These are phyloP conservation scores for Sebastolobus altivelis DNA, from an alignment of 2,797 vertebrate genomes.

Conservation along the genomic window DNA sequence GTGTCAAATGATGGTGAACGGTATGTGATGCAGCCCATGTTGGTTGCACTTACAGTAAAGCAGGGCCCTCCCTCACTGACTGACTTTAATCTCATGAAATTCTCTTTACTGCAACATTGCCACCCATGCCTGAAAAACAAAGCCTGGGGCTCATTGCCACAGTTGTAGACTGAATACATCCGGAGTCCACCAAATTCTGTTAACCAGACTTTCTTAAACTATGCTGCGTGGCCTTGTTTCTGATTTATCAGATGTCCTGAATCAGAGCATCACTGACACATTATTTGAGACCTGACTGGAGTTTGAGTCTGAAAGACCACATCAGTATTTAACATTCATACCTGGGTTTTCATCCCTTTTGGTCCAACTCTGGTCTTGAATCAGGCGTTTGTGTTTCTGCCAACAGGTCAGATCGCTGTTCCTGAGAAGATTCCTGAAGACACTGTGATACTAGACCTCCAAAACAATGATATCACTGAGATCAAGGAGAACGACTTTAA, in stretches of 20 bases:
- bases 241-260: too few species aligned
- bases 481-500: constrained; percentile 96
- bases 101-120: not conserved
- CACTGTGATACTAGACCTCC: constrained; percentile 94
- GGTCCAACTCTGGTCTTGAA: constrained; percentile 3
- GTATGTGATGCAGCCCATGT: not conserved
- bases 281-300: not conserved
- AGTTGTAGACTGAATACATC: too few species aligned
- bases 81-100: not conserved
- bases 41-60: not conserved
- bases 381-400: constrained; percentile 33
- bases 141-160: too few species aligned
- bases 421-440: constrained; percentile 93
- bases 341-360: not conserved
- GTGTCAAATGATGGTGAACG: not conserved
- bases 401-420: constrained; percentile 90
- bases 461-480: constrained; percentile 97
- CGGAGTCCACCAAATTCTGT: not conserved
- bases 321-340: not conserved
- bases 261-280: not conserved
- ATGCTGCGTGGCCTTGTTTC: not conserved
- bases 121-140: not conserved
- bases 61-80: too few species aligned
- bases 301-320: not conserved
- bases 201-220: not conserved